Evolutionary conservation across 2,113 vertebrate species (phyloP).

Genomic region (Chloropsis hardwickii): DNA sequence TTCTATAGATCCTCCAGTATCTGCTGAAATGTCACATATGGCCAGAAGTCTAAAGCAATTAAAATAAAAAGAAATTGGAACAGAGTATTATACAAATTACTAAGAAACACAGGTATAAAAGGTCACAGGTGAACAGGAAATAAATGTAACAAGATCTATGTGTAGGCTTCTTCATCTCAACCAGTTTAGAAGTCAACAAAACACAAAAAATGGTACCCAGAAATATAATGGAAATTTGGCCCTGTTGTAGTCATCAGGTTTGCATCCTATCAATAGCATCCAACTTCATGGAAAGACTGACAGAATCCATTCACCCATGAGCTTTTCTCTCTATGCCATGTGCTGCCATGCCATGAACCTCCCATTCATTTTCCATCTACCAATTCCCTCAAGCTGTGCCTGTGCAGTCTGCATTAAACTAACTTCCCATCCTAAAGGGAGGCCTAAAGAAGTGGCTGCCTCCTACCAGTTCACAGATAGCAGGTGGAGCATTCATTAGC

Average conservation of each 20-base stretch:
- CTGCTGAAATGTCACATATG: slow-evolving; percentile 97
- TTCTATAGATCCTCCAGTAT: slow-evolving; percentile 92
- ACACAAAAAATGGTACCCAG: background rate
- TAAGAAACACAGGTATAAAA: background rate
- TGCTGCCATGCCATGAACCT: background rate
- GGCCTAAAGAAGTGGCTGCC: background rate
- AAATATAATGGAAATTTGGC: background rate
- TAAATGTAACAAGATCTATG: background rate
- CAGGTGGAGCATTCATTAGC: background rate
- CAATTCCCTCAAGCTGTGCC: background rate
- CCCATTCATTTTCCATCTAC: background rate
- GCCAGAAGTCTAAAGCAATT: slow-evolving; percentile 83
- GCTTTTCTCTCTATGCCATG: background rate
- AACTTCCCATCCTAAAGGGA: background rate
- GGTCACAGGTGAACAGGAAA: background rate
- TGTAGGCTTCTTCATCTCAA: background rate
- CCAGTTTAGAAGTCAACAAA: background rate
- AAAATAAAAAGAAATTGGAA: background rate
- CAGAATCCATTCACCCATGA: background rate
- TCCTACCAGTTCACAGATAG: background rate
- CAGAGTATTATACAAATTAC: background rate
- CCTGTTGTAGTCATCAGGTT: background rate
- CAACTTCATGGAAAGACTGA: background rate
- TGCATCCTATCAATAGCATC: background rate
- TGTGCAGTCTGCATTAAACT: background rate